Conservation (phyloP, 2,113 vertebrate genomes). For the Psilopogon haemacephalus region DNA sequence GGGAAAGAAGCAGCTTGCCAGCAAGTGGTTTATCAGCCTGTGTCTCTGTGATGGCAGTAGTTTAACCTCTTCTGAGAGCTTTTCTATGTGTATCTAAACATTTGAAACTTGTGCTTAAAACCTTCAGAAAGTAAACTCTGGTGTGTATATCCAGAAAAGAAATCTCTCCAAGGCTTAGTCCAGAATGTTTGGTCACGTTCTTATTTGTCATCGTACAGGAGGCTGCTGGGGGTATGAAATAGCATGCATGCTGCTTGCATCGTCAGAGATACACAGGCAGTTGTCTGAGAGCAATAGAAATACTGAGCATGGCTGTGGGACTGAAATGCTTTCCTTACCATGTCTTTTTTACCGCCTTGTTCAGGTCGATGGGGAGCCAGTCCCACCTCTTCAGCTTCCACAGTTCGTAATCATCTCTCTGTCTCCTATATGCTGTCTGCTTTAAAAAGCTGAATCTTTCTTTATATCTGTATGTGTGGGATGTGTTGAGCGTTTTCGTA, state of each 20-base stretch:
- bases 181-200: not conserved
- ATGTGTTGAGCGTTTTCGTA: not conserved
- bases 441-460: not conserved
- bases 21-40: not conserved
- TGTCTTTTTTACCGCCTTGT: not conserved
- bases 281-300: not conserved
- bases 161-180: not conserved
- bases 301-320: not conserved
- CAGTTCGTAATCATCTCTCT: accelerated
- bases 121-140: not conserved
- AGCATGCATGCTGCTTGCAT: accelerated
- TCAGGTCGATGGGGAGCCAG: not conserved
- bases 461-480: not conserved
- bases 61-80: not conserved
- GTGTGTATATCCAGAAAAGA: not conserved
- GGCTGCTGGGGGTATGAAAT: not conserved
- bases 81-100: not conserved
- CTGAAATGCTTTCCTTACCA: not conserved
- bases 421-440: not conserved
- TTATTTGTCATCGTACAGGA: not conserved
- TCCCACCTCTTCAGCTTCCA: not conserved
- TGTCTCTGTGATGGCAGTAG: not conserved
- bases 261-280: not conserved
- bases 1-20: not conserved
- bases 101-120: not conserved